Evolutionary conservation across 2,113 vertebrate species (phyloP), one percentile per base, ranked within the genome.

Genomic region (Gymnogyps californianus): DNA sequence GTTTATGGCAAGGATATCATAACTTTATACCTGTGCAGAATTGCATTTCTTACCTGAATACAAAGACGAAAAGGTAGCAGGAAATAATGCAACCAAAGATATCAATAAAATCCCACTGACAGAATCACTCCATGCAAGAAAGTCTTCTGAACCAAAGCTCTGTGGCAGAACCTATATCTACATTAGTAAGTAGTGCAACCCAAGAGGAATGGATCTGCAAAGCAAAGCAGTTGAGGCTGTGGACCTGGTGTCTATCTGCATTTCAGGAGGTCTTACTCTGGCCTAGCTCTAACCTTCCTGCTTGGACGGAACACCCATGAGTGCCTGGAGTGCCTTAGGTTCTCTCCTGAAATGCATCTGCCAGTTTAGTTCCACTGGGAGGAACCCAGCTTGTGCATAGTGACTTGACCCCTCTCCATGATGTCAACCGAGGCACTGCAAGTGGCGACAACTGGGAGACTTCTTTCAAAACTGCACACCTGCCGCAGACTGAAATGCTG

Each of bases 1-100:
- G 69, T 94, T 95, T 92, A 94, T 76, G 51, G 65, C 2, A 16
- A 89, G 20, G 72, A 79, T 87, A 38, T 83, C 75, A 93, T 93
- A 92, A 90, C 62, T 92, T 95, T 81, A 84, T 89, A 79, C 21
- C 34, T 28, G 10, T 9, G 57, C 21, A 76, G 59, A 92, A 81
- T 93, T 92, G 49, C 18, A 71, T 84, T 94, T 89, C 72, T 79
- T 89, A 76, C 65, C 52, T 79, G 76, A 83, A 89, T 38, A 78
- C 21, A 65, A 91, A 91, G 61, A 67, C 36, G 36, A 96, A 90
- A 78, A 97, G 29, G 59, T 75, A 16, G n/a, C 47, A 67, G 80
- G 59, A 83, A 38, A 46, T 54, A 79, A 87, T 49, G 15, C 46
- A 82, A 59, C 25, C 52, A 67, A 92, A 90, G 32, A 57, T 57